phyloP scores from a whole-genome alignment of 2,888 invertebrate species.

The Operophtera brumata region DNA sequence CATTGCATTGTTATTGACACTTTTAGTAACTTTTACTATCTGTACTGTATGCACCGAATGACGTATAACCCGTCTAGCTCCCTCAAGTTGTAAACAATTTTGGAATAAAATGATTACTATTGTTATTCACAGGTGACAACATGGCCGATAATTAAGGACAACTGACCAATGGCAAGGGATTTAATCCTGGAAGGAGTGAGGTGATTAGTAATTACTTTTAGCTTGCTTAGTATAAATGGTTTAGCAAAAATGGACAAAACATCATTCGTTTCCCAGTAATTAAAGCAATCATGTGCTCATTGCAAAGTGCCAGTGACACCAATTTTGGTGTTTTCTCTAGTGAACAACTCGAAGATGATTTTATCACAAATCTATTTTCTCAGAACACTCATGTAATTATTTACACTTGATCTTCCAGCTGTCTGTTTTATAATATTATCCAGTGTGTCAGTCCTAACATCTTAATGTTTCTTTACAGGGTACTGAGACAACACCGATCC shows the following conservation, averaged over 20 bases:
- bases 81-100: conserved; percentile 2
- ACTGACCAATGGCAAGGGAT: conserved; percentile 24
- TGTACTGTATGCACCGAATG: not conserved
- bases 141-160: conserved; percentile 21
- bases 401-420: not conserved
- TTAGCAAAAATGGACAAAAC: conserved; percentile 20
- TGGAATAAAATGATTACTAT: conserved; percentile 3
- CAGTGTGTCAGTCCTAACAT: not conserved
- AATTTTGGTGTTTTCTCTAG: conserved; percentile 12
- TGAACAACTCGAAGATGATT: conserved; percentile 20
- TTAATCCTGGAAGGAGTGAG: conserved; percentile 35
- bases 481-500: not conserved
- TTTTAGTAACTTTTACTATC: conserved; percentile 6
- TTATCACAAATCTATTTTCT: conserved; percentile 16
- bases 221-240: conserved; percentile 33
- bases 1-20: conserved; percentile 12
- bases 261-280: conserved; percentile 44
- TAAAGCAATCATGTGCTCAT: conserved; percentile 36
- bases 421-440: not conserved
- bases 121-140: conserved; percentile 26
- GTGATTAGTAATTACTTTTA: conserved; percentile 37
- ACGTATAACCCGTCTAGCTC: conserved; percentile 3
- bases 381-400: conserved; percentile 13
- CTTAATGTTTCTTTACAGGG: conserved; percentile 8
- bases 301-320: conserved; percentile 29